phyloP scores from a whole-genome alignment of 2,113 vertebrate genomes.

The Neodontobutis hainanensis region DNA sequence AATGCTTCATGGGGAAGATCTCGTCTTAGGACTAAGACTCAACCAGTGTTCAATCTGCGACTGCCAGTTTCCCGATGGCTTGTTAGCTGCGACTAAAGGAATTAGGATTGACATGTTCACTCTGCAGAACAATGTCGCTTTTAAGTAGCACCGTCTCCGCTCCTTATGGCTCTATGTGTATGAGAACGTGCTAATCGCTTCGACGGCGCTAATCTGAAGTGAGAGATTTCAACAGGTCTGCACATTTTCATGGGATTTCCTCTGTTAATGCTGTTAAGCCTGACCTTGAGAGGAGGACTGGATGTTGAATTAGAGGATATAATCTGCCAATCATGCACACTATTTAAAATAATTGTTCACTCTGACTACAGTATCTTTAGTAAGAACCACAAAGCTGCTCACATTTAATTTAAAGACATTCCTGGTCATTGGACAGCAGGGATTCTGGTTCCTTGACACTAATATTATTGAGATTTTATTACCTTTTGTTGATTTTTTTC shows the following conservation, averaged over 20 bases:
- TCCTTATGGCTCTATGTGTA: slow-evolving; percentile 45
- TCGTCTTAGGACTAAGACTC: slow-evolving; percentile 63
- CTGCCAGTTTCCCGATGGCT: slow-evolving; percentile 56
- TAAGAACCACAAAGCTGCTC: neutral
- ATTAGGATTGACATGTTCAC: slow-evolving; percentile 73
- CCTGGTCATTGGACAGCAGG: neutral
- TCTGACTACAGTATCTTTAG: slow-evolving; percentile 6
- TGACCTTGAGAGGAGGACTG: slow-evolving; percentile 34
- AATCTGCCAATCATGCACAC: slow-evolving; percentile 24
- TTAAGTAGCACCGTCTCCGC: slow-evolving; percentile 57
- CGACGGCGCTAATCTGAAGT: slow-evolving; percentile 59
- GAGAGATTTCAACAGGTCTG: slow-evolving; percentile 58
- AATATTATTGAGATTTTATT: too few species aligned
- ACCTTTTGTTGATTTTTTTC: too few species aligned
- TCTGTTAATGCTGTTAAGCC: slow-evolving; percentile 34
- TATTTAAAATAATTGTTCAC: slow-evolving; percentile 21
- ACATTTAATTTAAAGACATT: too few species aligned
- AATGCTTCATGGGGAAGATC: slow-evolving; percentile 70
- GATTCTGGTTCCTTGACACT: neutral
- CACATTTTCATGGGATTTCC: slow-evolving; percentile 23
- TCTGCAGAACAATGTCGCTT: slow-evolving; percentile 75
- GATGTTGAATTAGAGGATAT: slow-evolving; percentile 31
- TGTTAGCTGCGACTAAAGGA: slow-evolving; percentile 69
- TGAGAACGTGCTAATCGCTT: slow-evolving; percentile 58
- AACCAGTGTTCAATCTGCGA: slow-evolving; percentile 59